These are phyloP conservation scores for Mesoclemmys tuberculata DNA, from an alignment of 2,113 vertebrate species.

Conservation along the genomic window DNA sequence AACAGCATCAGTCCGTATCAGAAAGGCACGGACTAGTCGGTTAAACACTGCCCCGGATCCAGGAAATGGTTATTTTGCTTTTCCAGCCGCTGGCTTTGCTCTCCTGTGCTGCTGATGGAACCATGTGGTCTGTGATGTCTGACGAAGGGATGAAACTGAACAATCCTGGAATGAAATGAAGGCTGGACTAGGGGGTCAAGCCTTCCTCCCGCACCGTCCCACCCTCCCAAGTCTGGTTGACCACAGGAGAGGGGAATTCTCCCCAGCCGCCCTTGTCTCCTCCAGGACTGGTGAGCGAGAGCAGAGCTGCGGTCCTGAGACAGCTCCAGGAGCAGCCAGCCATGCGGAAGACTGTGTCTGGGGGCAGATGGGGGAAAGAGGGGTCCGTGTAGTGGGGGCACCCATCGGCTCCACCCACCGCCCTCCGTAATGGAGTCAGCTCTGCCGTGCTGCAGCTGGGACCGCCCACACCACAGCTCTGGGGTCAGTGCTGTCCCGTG, in stretches of 20 bases:
- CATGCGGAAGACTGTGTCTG: no score
- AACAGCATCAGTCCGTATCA: not conserved
- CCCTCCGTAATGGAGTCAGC: not conserved
- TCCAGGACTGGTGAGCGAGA: no score
- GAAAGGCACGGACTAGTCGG: not conserved
- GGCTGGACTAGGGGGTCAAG: not conserved
- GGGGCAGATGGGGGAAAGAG: no score
- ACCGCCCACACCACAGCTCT: not conserved
- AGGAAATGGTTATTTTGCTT: not conserved
- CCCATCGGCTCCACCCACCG: not conserved
- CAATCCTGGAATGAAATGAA: not conserved
- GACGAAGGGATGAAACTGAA: not conserved
- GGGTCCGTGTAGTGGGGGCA: not conserved
- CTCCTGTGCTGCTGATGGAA: not conserved
- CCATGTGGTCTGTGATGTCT: no score
- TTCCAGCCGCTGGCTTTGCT: not conserved
- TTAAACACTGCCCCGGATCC: not conserved
- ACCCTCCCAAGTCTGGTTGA: not conserved
- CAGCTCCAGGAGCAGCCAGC: no score
- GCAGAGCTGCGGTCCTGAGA: no score
- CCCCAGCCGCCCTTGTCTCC: not conserved
- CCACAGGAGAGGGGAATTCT: not conserved
- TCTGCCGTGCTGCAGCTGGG: not conserved
- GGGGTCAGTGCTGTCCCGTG: not conserved
- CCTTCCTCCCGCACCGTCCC: not conserved